Evolutionary conservation across 2,888 invertebrate species (phyloP).

Genomic region (Ceraclea dissimilis): DNA sequence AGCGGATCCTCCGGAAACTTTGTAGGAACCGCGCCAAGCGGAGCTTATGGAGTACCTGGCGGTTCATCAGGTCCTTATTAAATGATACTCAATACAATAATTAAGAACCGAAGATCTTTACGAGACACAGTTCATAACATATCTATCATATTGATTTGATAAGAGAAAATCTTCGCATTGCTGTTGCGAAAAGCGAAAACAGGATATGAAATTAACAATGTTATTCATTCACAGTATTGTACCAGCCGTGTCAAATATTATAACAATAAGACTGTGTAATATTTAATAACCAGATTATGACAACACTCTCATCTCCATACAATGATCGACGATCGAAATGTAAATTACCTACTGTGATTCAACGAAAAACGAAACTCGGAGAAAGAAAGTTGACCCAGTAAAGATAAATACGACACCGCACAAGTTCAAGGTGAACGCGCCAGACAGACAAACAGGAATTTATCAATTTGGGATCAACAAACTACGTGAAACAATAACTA

Average conservation of each 20-base stretch:
- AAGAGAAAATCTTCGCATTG: not conserved
- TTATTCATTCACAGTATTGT: too few species aligned
- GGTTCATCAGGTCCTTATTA: conserved; percentile 64
- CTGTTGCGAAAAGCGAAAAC: not conserved
- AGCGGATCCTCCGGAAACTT: conserved; percentile 27
- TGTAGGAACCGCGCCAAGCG: conserved; percentile 40
- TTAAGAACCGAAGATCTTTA: not conserved
- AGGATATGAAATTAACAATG: not conserved
- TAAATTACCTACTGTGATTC: too few species aligned
- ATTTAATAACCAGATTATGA: too few species aligned
- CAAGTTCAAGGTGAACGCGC: not conserved
- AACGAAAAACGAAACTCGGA: not conserved
- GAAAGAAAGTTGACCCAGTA: not conserved
- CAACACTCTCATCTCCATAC: too few species aligned
- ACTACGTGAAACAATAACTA: not conserved
- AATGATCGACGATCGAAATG: too few species aligned
- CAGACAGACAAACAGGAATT: not conserved
- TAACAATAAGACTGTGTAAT: too few species aligned
- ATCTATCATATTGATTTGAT: too few species aligned
- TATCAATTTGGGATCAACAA: not conserved
- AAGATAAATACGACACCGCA: not conserved
- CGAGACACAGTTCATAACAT: not conserved
- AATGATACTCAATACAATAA: conserved; percentile 19
- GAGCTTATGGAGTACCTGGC: conserved; percentile 58
- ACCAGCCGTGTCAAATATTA: too few species aligned